Conservation (phyloP, 1,140 invertebrate genomes). For the Brachystomella parvula region DNA sequence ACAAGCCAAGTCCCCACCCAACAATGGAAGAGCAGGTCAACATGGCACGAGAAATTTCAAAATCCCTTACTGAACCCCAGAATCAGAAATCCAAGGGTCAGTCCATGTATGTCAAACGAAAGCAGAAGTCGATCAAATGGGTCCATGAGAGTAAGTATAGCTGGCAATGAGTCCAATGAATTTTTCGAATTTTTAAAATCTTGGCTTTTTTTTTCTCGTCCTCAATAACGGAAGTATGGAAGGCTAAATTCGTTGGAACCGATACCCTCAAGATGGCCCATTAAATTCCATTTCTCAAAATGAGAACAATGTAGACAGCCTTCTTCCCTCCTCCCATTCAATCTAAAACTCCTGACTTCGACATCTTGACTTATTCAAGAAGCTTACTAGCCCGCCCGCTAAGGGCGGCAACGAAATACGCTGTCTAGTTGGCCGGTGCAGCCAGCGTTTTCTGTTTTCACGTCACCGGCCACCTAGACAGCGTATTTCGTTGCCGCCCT, state of each 20-base stretch:
- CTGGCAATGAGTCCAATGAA: background rate
- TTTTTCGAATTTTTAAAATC: background rate
- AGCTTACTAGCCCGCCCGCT: too few relatives aligned
- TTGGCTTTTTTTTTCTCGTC: background rate
- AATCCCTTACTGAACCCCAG: slow-evolving; percentile 81
- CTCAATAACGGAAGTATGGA: too few relatives aligned
- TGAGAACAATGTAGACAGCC: background rate
- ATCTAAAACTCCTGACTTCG: too few relatives aligned
- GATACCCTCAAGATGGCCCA: background rate
- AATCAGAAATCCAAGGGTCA: slow-evolving; percentile 87
- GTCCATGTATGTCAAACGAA: slow-evolving; percentile 89
- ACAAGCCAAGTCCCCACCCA: slow-evolving; percentile 70
- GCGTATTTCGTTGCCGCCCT: too few relatives aligned
- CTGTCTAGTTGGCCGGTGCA: too few relatives aligned
- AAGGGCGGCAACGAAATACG: too few relatives aligned
- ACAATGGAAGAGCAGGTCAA: slow-evolving; percentile 92
- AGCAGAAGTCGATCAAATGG: slow-evolving; percentile 88
- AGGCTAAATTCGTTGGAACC: background rate
- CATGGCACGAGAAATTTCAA: slow-evolving; percentile 78
- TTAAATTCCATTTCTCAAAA: background rate
- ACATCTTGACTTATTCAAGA: too few relatives aligned
- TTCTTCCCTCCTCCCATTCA: background rate
- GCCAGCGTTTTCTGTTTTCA: too few relatives aligned
- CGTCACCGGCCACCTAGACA: too few relatives aligned
- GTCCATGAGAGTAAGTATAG: slow-evolving; percentile 69